Base-by-base conservation (phyloP, 2,888 invertebrate genomes). In the Sicus ferrugineus region DNA sequence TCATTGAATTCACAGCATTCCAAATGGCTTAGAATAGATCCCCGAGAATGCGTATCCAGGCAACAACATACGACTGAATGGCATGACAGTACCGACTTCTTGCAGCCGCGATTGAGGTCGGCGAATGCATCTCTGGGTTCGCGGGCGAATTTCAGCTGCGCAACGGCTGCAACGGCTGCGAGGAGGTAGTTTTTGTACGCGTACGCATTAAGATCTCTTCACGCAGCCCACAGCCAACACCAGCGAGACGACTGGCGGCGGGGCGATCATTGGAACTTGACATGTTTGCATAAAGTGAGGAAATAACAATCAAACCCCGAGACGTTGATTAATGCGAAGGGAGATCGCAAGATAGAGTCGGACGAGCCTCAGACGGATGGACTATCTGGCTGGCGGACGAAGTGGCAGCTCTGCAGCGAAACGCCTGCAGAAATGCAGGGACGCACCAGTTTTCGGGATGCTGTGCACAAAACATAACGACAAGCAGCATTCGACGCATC, bases 251-350 rank as follows among this genome's bases (percentile, higher is more conserved):
- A 38, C 19, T 30, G n/a, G 26, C n/a, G 19, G 26, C n/a, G 19
- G 7, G 19, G 31, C 28, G 21, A 46, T 42, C 56, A 56, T 46
- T 56, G 56, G 28, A 66, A 34, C 67, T 67, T 50, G 50, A 48
- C 50, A 61, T 61, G 62, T 68, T 56, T 68, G 68, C 62, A 62
- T 54, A 46, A 68, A 68, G 42, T 68, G 68, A 68, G 54, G 68
- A 68, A 68, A 68, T 62, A 34, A 54, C 28, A 62, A 68, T 62
- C 62, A 61, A 68, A 54, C 16, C 30, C 23, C 14, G 42, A 54
- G 54, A 54, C 52, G 42, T 62, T 68, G 68, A 68, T 68, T 68
- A 68, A 68, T 52, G 62, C 42, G 28, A 62, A 62, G 62, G 52
- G 68, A 52, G 62, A 52, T 48, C 6, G 14, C 28, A 48, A 59